Conservation (phyloP, 2,797 vertebrate species). For the Ispidina lecontei region DNA sequence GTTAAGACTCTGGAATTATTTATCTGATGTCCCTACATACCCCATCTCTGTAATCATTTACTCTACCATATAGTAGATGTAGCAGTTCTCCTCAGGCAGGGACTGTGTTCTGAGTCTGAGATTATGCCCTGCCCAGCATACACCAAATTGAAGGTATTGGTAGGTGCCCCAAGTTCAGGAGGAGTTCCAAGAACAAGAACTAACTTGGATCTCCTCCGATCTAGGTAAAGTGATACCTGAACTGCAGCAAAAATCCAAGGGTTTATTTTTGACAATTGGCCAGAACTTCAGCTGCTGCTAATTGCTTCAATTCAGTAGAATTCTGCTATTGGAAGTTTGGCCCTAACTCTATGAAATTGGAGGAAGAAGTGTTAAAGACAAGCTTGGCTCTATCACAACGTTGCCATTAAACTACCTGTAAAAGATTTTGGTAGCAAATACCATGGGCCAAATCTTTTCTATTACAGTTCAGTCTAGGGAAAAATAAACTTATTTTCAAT, state of each 20-base stretch:
- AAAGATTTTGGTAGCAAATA: conserved; percentile 9
- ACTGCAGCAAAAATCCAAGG: neutral
- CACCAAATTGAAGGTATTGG: neutral
- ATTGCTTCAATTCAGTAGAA: neutral
- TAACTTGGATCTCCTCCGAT: neutral
- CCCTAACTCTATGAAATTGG: neutral
- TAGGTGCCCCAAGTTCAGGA: neutral
- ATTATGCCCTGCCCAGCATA: neutral
- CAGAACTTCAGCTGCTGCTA: neutral
- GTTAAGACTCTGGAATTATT: neutral
- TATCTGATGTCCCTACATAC: neutral
- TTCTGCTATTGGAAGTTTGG: neutral
- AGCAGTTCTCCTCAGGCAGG: neutral
- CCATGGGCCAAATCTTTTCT: neutral
- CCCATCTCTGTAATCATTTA: neutral
- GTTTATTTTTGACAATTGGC: neutral
- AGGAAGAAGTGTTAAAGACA: conserved; percentile 9
- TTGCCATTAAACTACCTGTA: conserved; percentile 26
- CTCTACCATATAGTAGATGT: neutral
- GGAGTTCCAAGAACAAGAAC: neutral
- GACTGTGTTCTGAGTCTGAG: neutral
- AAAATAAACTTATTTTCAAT: conserved; percentile 13
- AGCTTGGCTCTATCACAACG: conserved; percentile 6
- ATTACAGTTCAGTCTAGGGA: neutral
- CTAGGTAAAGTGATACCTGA: neutral